Evolutionary conservation across 2,113 vertebrate genomes (phyloP).

Genomic region (Mormyrus iriodes): DNA sequence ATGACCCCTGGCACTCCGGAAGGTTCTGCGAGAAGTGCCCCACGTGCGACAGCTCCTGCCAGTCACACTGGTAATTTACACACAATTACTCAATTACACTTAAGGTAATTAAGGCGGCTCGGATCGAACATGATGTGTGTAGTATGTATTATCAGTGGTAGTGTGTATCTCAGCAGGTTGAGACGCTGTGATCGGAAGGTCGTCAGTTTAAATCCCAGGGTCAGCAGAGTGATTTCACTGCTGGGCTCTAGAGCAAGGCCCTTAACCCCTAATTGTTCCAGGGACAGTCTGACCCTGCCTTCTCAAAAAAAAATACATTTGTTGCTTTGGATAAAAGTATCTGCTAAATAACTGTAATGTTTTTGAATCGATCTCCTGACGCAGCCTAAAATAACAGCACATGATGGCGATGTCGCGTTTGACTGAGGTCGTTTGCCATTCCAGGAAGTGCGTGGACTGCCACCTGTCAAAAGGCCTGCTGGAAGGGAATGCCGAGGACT

Average conservation of each 20-base stretch:
- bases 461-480: constrained; percentile 67
- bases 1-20: constrained; percentile 70
- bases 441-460: constrained; percentile 80
- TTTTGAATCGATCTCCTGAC: not conserved
- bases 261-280: not conserved
- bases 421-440: constrained; percentile 19
- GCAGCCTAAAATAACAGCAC: not conserved
- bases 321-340: not conserved
- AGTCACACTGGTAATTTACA: constrained; percentile 72
- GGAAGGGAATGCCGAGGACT: constrained; percentile 56
- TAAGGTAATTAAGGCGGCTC: not conserved
- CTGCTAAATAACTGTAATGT: not conserved
- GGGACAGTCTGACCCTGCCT: not conserved
- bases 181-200: not conserved
- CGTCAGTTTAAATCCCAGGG: not conserved
- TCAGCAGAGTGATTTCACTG: not conserved
- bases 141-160: not conserved
- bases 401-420: not conserved
- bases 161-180: not conserved
- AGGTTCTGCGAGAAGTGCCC: constrained; percentile 82
- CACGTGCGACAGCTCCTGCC: constrained; percentile 72
- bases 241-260: not conserved
- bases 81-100: not conserved
- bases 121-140: too few species aligned
- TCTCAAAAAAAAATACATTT: not conserved